These are phyloP conservation scores for Etheostoma perlongum DNA, from an alignment of 2,797 vertebrate genomes.

Conservation along the genomic window DNA sequence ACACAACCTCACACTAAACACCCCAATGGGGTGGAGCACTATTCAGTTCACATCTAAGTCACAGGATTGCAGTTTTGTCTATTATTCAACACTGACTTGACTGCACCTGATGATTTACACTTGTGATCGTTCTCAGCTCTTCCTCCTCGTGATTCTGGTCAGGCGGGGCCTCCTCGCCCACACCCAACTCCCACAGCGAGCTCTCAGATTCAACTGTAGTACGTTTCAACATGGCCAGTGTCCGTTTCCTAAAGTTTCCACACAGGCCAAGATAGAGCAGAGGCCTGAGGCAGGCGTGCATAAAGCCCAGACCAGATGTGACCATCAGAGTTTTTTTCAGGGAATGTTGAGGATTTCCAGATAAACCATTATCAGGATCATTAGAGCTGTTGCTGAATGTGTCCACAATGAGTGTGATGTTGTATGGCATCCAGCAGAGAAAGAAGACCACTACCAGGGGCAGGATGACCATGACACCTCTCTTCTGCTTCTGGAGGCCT, in stretches of 20 bases:
- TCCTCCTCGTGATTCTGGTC: slow-evolving; percentile 25
- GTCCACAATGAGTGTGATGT: slow-evolving; percentile 84
- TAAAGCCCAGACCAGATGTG: slow-evolving; percentile 67
- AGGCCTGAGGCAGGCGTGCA: slow-evolving; percentile 77
- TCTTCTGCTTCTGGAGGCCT: slow-evolving; percentile 11
- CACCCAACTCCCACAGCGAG: slow-evolving; percentile 75
- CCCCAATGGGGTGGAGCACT: neutral
- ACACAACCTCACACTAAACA: slow-evolving; percentile 28
- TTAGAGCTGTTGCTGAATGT: slow-evolving; percentile 59
- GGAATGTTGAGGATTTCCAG: neutral
- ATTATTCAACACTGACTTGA: slow-evolving; percentile 13
- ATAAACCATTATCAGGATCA: accelerated
- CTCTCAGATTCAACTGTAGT: neutral
- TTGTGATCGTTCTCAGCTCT: slow-evolving; percentile 37
- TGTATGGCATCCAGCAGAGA: slow-evolving; percentile 90
- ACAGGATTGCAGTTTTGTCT: neutral
- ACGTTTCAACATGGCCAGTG: slow-evolving; percentile 44
- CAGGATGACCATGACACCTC: slow-evolving; percentile 78
- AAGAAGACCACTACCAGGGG: slow-evolving; percentile 84
- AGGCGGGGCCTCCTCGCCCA: slow-evolving; percentile 25
- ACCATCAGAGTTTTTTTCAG: slow-evolving; percentile 40
- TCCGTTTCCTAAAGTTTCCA: slow-evolving; percentile 61
- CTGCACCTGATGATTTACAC: slow-evolving; percentile 8
- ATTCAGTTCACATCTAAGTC: slow-evolving; percentile 18
- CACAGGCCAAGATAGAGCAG: slow-evolving; percentile 75